A percentile compares a stretch with the other conserved stretches of the same genome.
Evolutionary conservation across 2,797 vertebrate species (phyloP).

Genomic region (Nyctibius grandis): DNA sequence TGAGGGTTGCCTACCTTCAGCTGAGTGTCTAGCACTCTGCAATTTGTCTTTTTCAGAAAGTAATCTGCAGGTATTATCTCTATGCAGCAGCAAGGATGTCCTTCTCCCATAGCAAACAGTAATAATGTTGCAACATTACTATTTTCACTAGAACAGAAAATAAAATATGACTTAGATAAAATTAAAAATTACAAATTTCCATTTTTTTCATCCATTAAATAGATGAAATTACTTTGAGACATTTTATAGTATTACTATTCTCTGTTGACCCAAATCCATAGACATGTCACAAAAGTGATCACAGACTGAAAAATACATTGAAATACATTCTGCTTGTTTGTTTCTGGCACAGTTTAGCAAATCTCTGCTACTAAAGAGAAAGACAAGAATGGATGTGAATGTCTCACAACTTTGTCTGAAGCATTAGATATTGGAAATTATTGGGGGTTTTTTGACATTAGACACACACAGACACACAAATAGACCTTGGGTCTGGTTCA

Average conservation of each 20-base stretch:
- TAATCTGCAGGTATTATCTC: not conserved
- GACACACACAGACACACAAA: not conserved
- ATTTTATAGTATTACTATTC: not conserved
- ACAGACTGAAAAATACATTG: not conserved
- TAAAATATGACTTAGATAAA: not conserved
- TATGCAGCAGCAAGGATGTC: not conserved
- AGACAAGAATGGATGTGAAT: not conserved
- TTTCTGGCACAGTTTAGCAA: not conserved
- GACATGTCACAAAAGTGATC: not conserved
- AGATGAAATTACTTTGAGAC: not conserved
- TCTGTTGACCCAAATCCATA: not conserved
- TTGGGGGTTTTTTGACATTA: not conserved
- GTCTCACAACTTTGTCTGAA: not conserved
- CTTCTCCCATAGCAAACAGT: not conserved
- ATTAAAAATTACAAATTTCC: not conserved
- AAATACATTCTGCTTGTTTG: not conserved
- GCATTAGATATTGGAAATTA: rapidly evolving
- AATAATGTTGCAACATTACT: not conserved
- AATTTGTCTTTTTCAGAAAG: not conserved
- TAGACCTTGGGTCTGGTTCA: not conserved
- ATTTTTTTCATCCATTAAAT: not conserved
- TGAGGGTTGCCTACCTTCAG: not conserved
- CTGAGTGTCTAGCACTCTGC: not conserved
- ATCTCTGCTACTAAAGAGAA: not conserved
- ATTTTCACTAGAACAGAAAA: not conserved